Base-by-base conservation (phyloP, 2,797 vertebrate genomes). In the Jordanella pulchra region DNA sequence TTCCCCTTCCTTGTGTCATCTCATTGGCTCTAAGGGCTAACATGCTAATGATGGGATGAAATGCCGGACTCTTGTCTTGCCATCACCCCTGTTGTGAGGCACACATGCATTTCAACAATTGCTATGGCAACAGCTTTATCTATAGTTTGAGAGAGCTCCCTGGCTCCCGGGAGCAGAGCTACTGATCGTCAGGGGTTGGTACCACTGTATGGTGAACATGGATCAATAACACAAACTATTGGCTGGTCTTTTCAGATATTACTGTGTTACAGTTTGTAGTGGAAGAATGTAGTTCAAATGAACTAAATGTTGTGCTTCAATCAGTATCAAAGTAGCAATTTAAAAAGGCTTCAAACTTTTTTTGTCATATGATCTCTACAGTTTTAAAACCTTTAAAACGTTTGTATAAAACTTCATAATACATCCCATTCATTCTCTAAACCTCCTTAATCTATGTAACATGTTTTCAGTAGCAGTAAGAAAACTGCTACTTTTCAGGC, bases 41-140 rank as follows among this genome's bases (percentile, higher is more conserved):
- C 92, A 95, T 95, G 94, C 92, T 92, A 95, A 95, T 94, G 84
- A 82, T 7, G 78, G 71, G 86, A 83, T 82, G 84, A 89, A 93
- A 93, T 85, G 86, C 83, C 56, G 84, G 91, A 92, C 85, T 79
- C 86, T 72, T 88, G 86, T 90, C 73, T 75, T 81, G 81, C 83
- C 79, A 63, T 83, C 70, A 86, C 88, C 86, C 86, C 91, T 83
- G 87, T 90, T 93, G 91, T 87, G 90, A 78, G 64, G 79, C 84
- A 86, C 87, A 89, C 90, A 73, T 82, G 88, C 89, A 90, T 93
- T 92, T 92, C 89, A 89, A 81, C 79, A 73, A 87, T 93, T 86
- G 65, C 93, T 87, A 94, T 92, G 88, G 91, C 82, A 94, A 94
- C 93, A 82, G 76, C 89, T 87, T 90, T 87, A 91, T 92, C 89